These are phyloP conservation scores for Pemphigus obesinymphae DNA, from an alignment of 1,140 invertebrate species.

Conservation along the genomic window DNA sequence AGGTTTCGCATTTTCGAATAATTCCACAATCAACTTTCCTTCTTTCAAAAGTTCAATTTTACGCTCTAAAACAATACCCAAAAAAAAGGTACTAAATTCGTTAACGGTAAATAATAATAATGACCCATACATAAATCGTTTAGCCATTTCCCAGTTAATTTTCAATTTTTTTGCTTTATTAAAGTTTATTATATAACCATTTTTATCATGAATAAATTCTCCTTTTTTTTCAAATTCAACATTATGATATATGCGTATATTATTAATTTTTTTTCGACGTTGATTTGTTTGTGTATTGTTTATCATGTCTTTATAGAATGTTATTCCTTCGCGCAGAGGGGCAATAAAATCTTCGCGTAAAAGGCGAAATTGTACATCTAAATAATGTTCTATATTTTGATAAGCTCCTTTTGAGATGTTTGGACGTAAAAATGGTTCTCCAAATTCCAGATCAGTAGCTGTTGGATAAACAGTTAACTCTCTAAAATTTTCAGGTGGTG, in stretches of 20 bases:
- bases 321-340: slow-evolving; percentile 58
- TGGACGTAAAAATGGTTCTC: slow-evolving; percentile 53
- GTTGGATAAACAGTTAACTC: slow-evolving; percentile 41
- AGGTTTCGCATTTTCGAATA: slow-evolving; percentile 51
- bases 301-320: slow-evolving; percentile 48
- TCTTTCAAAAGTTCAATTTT: slow-evolving; percentile 55
- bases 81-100: slow-evolving; percentile 62
- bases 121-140: slow-evolving; percentile 66
- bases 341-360: slow-evolving; percentile 68
- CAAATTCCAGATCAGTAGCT: slow-evolving; percentile 5
- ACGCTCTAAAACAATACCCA: slow-evolving; percentile 58
- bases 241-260: slow-evolving; percentile 41
- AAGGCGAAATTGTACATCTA: slow-evolving; percentile 71
- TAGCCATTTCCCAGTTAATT: slow-evolving; percentile 51
- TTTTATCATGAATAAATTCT: slow-evolving; percentile 31
- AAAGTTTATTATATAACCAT: slow-evolving; percentile 33
- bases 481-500: slow-evolving; percentile 44
- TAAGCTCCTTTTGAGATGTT: slow-evolving; percentile 62
- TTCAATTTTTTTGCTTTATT: slow-evolving; percentile 40
- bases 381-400: slow-evolving; percentile 62
- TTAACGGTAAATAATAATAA: slow-evolving; percentile 66
- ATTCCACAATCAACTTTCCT: slow-evolving; percentile 55
- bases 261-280: slow-evolving; percentile 27
- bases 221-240: slow-evolving; percentile 21
- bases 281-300: background rate